Conservation (phyloP, 2,888 invertebrate genomes). For the Salticus scenicus region DNA sequence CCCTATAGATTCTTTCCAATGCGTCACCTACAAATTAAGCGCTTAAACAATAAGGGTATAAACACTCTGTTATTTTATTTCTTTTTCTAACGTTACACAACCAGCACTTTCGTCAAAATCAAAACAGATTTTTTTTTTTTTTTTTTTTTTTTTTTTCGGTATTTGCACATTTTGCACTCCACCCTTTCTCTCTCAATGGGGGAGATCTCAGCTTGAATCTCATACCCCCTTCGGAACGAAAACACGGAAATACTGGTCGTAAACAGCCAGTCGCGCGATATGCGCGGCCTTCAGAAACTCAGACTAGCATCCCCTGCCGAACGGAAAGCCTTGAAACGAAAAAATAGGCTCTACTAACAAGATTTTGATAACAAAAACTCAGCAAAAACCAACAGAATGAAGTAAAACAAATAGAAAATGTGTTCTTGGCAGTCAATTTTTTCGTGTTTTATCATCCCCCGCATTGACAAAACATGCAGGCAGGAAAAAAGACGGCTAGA, state of each 20-base stretch:
- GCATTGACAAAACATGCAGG: too few relatives aligned
- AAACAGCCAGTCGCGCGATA: not conserved
- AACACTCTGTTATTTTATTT: too few relatives aligned
- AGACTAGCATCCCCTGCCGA: not conserved
- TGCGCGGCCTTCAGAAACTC: not conserved
- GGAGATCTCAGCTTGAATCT: not conserved
- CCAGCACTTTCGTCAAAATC: too few relatives aligned
- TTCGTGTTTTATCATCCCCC: not conserved
- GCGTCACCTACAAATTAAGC: too few relatives aligned
- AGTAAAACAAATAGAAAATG: not conserved
- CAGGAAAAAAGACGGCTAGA: too few relatives aligned
- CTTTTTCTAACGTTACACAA: too few relatives aligned
- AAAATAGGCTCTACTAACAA: not conserved
- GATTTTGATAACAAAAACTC: not conserved
- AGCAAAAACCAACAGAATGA: not conserved
- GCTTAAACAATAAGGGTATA: too few relatives aligned
- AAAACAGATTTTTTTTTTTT: too few relatives aligned
- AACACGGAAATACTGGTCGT: not conserved
- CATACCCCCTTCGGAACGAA: conserved; percentile 1
- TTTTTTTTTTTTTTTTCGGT: too few relatives aligned
- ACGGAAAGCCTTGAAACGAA: not conserved
- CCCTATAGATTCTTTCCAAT: too few relatives aligned
- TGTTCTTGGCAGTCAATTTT: not conserved
- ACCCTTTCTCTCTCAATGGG: not conserved
- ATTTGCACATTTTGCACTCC: not conserved